phyloP scores from a whole-genome alignment of 2,888 invertebrate genomes.

The Pristionchus arcanus region DNA sequence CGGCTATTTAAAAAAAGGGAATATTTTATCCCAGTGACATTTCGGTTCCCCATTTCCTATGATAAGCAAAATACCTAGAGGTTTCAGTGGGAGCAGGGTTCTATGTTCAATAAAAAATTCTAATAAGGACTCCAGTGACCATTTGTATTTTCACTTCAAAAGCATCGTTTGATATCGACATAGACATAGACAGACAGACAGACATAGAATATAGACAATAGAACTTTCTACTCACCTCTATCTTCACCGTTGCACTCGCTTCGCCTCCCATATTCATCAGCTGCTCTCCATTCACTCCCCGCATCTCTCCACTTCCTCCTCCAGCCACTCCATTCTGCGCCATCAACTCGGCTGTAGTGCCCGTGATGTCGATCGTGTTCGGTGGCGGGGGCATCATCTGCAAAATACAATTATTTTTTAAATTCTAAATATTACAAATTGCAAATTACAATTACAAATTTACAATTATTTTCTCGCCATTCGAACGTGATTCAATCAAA shows the following conservation, averaged over 20 bases:
- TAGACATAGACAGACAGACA: no score
- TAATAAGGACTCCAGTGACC: no score
- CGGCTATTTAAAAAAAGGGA: neutral
- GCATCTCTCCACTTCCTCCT: neutral
- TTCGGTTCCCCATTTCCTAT: neutral
- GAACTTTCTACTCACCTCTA: no score
- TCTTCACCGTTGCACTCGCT: constrained; percentile 3
- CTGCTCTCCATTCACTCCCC: neutral
- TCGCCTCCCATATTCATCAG: neutral
- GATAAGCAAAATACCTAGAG: neutral
- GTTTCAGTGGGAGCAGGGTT: no score
- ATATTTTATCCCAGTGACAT: neutral
- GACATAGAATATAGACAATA: no score
- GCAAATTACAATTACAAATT: no score
- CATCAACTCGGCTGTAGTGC: neutral
- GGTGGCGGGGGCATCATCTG: constrained; percentile 10
- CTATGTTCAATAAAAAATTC: no score
- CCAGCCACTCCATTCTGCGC: neutral
- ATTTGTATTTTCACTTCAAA: no score
- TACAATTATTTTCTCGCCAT: no score
- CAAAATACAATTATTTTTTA: neutral
- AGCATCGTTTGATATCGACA: no score
- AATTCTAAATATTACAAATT: no score
- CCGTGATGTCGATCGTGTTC: constrained; percentile 27
- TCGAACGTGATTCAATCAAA: no score